Conservation (phyloP, 1,140 invertebrate species). For the Cotesia vestalis region DNA sequence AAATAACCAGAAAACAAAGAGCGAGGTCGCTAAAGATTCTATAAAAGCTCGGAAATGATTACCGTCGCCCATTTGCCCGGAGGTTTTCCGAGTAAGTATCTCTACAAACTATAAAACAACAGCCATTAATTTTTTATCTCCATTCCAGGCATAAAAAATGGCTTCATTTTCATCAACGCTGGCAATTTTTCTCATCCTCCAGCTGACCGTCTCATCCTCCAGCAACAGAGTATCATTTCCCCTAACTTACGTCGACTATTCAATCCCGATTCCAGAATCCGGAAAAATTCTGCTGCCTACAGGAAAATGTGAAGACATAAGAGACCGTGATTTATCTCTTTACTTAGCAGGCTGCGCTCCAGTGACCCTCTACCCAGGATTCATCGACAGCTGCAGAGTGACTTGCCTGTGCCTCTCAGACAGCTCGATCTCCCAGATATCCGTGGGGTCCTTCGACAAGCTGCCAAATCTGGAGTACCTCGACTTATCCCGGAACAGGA, state of each 20-base stretch:
- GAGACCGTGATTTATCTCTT: constrained; percentile 42
- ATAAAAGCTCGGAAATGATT: constrained; percentile 1
- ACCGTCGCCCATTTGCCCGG: neutral
- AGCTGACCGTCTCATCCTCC: neutral
- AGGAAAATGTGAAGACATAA: constrained; percentile 51
- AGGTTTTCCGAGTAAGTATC: neutral
- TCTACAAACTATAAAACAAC: too few species aligned
- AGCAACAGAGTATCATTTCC: constrained; percentile 40
- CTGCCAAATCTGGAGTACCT: constrained; percentile 49
- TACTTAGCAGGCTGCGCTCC: constrained; percentile 46
- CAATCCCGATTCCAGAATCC: constrained; percentile 38
- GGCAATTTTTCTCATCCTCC: constrained; percentile 3
- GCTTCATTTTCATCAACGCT: neutral
- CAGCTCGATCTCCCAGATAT: constrained; percentile 51
- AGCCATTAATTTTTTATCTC: neutral
- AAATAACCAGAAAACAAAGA: neutral
- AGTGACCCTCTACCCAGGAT: constrained; percentile 44
- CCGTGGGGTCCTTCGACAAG: constrained; percentile 45
- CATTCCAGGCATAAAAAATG: neutral
- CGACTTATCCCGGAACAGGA: constrained; percentile 51
- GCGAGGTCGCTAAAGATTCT: neutral
- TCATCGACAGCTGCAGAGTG: constrained; percentile 46
- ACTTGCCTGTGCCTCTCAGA: constrained; percentile 49
- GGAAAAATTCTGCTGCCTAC: constrained; percentile 39
- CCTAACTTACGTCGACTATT: constrained; percentile 41